These are phyloP conservation scores for Leptonema lineaticorne DNA, from an alignment of 1,140 invertebrate species.

Conservation along the genomic window DNA sequence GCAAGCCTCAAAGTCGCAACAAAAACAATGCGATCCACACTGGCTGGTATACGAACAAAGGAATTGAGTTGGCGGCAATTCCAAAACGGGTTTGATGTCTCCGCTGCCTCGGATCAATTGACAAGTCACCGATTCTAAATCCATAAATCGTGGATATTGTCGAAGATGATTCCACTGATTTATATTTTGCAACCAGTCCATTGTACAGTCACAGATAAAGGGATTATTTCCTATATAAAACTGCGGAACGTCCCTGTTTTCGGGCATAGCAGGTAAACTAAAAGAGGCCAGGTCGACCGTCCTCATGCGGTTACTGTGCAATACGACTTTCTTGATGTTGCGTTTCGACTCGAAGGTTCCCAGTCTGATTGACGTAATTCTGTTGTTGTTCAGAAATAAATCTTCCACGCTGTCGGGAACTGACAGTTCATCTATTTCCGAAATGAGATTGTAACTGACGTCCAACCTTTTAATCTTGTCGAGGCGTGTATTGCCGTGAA, in stretches of 20 bases:
- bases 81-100: constrained; percentile 71
- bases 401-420: constrained; percentile 75
- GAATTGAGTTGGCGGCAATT: constrained; percentile 80
- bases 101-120: constrained; percentile 79
- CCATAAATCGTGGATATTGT: constrained; percentile 80
- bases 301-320: constrained; percentile 73
- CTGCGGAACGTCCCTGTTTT: constrained; percentile 66
- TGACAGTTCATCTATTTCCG: constrained; percentile 66
- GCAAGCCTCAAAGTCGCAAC: constrained; percentile 88
- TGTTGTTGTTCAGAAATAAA: constrained; percentile 76
- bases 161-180: constrained; percentile 68
- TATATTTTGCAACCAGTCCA: constrained; percentile 81
- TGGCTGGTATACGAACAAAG: constrained; percentile 84
- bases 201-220: constrained; percentile 79
- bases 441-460: constrained; percentile 72
- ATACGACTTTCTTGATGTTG: constrained; percentile 72
- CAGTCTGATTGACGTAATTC: constrained; percentile 68
- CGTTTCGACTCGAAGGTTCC: constrained; percentile 73
- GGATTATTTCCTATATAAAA: constrained; percentile 83
- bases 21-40: constrained; percentile 84
- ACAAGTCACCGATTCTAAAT: constrained; percentile 80
- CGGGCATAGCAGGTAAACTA: constrained; percentile 64
- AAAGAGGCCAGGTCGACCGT: constrained; percentile 74
- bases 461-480: constrained; percentile 75
- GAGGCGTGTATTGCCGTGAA: constrained; percentile 73